Base-by-base conservation (phyloP, 2,797 vertebrate species). In the Enteromius unitaeniatus region DNA sequence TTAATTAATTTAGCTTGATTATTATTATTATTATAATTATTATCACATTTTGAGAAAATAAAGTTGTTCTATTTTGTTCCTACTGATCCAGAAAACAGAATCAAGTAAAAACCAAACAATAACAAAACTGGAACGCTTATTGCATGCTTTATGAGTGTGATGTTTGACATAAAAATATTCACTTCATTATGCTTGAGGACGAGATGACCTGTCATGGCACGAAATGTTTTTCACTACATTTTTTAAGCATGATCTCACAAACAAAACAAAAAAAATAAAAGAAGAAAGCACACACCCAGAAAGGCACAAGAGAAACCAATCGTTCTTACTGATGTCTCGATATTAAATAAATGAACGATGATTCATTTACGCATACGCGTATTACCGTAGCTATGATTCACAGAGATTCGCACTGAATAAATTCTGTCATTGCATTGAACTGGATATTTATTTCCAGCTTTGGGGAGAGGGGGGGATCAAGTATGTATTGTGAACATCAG, bases 171-270 rank as follows among this genome's bases (percentile, higher is more conserved):
- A 81, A 91, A 93, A 86, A 94, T 84, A 95, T 93, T 92, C 91
- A 88, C 88, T 94, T 94, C 95, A 95, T 97, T 96, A 95, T 93
- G 93, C 94, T 96, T 96, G 96, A 97, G 96, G 95, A 95, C 93
- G 94, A 95, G 93, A 93, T 91, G 96, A 98, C 98, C 95, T 95
- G 98, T 97, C 91, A 95, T 86, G 95, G 96, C 97, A 97, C 83
- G 97, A 97, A 96, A 91, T 97, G 96, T 96, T 97, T 98, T 98
- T 97, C 94, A 95, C 93, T 95, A 94, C 95, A 98, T 99, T 98
- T 99, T 97, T 98, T 92, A 93, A 93, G 94, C 92, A 94, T 99
- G 97, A 98, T 92, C 94, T 98, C 96, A 97, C 93, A 89, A 94
- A 84, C 87, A 87, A 93, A 84, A 78, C 64, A 78, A 84, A 84